phyloP scores from a whole-genome alignment of 2,113 vertebrate species.

The Edolisoma coerulescens region DNA sequence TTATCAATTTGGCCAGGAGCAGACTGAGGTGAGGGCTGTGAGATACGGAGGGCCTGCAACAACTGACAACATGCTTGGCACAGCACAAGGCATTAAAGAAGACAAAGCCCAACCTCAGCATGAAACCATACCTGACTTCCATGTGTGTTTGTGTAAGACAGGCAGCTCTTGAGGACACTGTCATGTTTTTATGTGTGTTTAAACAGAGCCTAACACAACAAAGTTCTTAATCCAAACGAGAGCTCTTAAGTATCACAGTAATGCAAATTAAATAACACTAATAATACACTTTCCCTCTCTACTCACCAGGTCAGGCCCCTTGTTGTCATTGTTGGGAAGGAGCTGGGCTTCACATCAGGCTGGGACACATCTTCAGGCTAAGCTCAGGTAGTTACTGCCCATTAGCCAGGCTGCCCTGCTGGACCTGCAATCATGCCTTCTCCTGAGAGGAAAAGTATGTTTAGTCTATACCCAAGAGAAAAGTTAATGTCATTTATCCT shows the following conservation, averaged over 20 bases:
- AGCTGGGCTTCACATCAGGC: not conserved
- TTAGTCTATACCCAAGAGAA: not conserved
- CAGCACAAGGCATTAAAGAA: not conserved
- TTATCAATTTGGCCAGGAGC: not conserved
- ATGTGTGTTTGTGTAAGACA: not conserved
- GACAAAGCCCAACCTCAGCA: not conserved
- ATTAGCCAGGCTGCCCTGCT: not conserved
- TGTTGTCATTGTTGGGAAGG: not conserved
- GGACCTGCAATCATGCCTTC: not conserved
- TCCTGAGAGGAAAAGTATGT: not conserved
- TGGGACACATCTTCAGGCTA: not conserved
- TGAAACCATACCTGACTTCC: not conserved
- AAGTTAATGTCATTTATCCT: conserved; percentile 6
- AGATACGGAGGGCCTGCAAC: not conserved
- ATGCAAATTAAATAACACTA: conserved; percentile 29
- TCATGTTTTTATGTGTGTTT: not conserved
- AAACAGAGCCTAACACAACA: not conserved
- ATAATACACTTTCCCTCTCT: not conserved
- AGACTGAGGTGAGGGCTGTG: not conserved
- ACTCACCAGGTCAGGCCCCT: not conserved
- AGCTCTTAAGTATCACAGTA: conserved; percentile 1
- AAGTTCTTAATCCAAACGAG: not conserved
- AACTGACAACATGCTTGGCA: not conserved
- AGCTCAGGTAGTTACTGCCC: not conserved
- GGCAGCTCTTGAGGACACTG: not conserved